A percentile compares a stretch with the other conserved stretches of the same genome.
These are phyloP conservation scores for Bugula neritina DNA, from an alignment of 2,888 invertebrate genomes.

Conservation along the genomic window DNA sequence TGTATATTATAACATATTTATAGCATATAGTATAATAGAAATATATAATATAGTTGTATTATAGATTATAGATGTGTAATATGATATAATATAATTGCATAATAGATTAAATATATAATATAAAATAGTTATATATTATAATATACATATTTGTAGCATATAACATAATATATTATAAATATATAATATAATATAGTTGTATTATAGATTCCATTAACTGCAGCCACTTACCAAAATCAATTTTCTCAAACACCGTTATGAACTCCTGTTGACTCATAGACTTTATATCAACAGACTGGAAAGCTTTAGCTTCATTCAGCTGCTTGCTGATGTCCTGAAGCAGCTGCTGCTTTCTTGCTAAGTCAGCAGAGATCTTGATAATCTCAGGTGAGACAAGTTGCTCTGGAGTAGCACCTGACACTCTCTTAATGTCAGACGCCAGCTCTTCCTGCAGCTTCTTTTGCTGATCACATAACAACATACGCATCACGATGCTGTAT, in stretches of 20 bases:
- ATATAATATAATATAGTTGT: too few relatives aligned
- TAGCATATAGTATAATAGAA: too few relatives aligned
- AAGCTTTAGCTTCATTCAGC: not conserved
- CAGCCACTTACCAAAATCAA: not conserved
- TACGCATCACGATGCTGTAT: not conserved
- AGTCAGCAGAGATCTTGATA: not conserved
- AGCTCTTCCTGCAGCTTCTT: not conserved
- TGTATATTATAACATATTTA: too few relatives aligned
- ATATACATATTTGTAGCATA: too few relatives aligned
- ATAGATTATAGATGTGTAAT: too few relatives aligned
- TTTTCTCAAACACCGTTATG: not conserved
- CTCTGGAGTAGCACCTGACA: not conserved
- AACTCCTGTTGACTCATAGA: not conserved
- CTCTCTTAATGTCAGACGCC: not conserved
- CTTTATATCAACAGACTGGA: not conserved
- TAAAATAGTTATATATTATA: too few relatives aligned
- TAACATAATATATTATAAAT: too few relatives aligned
- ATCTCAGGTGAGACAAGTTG: not conserved
- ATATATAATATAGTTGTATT: too few relatives aligned
- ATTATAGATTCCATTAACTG: not conserved
- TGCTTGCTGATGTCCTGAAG: not conserved
- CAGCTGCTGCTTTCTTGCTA: not conserved
- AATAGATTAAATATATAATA: too few relatives aligned
- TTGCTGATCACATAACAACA: not conserved
- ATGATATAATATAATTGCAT: too few relatives aligned